Evolutionary conservation across 2,888 invertebrate genomes (phyloP), one percentile per base, ranked within the genome.

Genomic region (Steinernema carpocapsae): DNA sequence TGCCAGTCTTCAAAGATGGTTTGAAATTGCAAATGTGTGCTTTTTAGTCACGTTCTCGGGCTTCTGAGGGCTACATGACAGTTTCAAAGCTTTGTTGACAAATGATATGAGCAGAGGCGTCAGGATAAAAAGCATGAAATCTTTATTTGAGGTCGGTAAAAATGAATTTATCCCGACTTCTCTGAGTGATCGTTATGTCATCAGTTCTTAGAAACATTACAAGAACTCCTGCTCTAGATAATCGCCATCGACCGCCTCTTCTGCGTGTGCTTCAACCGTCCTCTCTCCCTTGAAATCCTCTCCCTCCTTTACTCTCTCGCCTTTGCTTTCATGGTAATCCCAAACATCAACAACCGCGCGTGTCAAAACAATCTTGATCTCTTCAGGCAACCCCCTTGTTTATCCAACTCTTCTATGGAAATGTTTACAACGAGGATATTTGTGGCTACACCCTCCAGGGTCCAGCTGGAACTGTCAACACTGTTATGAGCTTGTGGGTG

Each of bases 241-340:
- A 56, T 56, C 22, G 56, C 56, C 19, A 26, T 56, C 24, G 56
- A 56, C 56, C 56, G 56, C 24, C 56, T 56, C 56, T 56, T 56
- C 26, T 14, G 14, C 56, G 56, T 56, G 56, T 56, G 56, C 26
- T 22, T 56, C 26, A 56, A 56, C 26, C 56, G 56, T 2, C 56
- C 56, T 7, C 56, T 56, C 56, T 22, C 3, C 6, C 56, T 56
- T 4, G n/a, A 12, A 3, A 22, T 24, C 56, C 24, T 56, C 22
- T 3, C 4, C 6, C 26, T 26, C 2, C 56, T 56, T 17, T 56
- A 56, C 56, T 7, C 26, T 4, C 6, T 22, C 7, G 56, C 56
- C 4, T 24, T 56, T 6, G n/a, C n/a, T n/a, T n/a, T n/a, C n/a
- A 26, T 26, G 6, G 12, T 56, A 6, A 17, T 26, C 24, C 24